These are phyloP conservation scores for Oncorhynchus nerka DNA, from an alignment of 2,113 vertebrate species.

Conservation along the genomic window DNA sequence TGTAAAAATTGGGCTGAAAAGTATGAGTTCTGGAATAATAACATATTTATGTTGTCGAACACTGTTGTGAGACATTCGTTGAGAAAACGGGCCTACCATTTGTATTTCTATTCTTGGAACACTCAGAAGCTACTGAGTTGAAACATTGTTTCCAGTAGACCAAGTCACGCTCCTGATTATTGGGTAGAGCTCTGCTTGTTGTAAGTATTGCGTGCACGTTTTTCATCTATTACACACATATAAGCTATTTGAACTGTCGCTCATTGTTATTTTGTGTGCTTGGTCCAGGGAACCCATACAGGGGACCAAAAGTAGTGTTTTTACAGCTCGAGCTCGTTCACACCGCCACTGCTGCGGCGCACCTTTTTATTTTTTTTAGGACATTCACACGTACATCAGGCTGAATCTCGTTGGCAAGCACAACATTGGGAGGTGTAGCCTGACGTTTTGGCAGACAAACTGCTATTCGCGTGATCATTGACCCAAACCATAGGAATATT, in stretches of 20 bases:
- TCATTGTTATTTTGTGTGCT: background rate
- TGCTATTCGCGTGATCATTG: too few species aligned
- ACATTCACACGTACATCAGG: too few species aligned
- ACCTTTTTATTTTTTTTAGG: too few species aligned
- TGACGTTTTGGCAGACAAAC: too few species aligned
- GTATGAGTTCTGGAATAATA: conserved; percentile 20
- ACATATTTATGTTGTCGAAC: background rate
- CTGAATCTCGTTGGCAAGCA: too few species aligned
- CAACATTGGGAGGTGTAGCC: too few species aligned
- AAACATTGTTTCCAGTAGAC: conserved; percentile 44
- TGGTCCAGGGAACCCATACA: background rate
- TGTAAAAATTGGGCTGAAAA: conserved; percentile 36
- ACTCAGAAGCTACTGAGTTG: conserved; percentile 50
- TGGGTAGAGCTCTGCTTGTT: conserved; percentile 54
- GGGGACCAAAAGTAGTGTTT: too few species aligned
- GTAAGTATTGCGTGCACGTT: conserved; percentile 58
- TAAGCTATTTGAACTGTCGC: background rate
- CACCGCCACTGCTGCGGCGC: too few species aligned
- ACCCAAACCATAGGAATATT: too few species aligned
- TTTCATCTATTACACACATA: background rate
- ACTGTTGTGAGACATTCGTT: background rate
- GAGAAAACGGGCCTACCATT: background rate
- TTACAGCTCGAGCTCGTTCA: too few species aligned
- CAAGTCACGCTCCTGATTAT: conserved; percentile 48
- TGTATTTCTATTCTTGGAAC: conserved; percentile 16